Base-by-base conservation (phyloP, 2,113 vertebrate genomes). In the Bubo scandiacus region DNA sequence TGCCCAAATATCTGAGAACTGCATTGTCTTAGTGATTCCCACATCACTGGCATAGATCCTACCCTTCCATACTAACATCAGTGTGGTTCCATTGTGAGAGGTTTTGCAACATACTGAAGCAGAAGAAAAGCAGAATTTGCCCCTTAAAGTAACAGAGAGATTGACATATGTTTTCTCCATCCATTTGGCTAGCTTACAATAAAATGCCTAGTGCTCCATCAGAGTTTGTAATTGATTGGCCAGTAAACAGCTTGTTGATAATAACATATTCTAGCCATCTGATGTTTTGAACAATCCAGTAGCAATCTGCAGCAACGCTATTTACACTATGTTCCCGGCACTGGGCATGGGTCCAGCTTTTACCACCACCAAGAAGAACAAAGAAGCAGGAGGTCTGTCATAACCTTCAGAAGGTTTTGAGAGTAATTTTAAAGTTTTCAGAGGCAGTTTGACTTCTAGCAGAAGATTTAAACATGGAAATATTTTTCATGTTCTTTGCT, bases 211-310 rank as follows among this genome's bases (percentile, higher is more conserved):
- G 83, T 95, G 92, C 93, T 92, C 81, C 86, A 96, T 94, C 79
- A 94, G 72, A 94, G 80, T 90, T 49, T 84, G 36, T 95, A 82
- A 96, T 59, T 92, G 72, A 97, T 97, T 59, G 81, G 59, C 91
- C 84, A 95, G 74, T 93, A 95, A 97, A 96, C 66, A 96, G 59
- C 87, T 85, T 97, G 83, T 85, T 94, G 51, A 92, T 96, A 75
- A 92, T 96, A 97, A 86, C 77, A 96, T 95, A 97, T 95, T 97
- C 93, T 71, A 85, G 2, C 77, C 81, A 96, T 96, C 74, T 97
- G 81, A 94, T 97, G 91, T 96, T 97, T 95, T 97, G 89, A 96
- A 59, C 77, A 80, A 93, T 62, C 82, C 57, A 90, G 47, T 81
- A 81, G 80, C 90, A 96, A 93, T 91, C 94, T 95, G 68, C 67